Percentiles rank a stretch among this genome's conserved stretches.
phyloP scores from a whole-genome alignment of 2,797 vertebrate genomes.

The Allobates femoralis region DNA sequence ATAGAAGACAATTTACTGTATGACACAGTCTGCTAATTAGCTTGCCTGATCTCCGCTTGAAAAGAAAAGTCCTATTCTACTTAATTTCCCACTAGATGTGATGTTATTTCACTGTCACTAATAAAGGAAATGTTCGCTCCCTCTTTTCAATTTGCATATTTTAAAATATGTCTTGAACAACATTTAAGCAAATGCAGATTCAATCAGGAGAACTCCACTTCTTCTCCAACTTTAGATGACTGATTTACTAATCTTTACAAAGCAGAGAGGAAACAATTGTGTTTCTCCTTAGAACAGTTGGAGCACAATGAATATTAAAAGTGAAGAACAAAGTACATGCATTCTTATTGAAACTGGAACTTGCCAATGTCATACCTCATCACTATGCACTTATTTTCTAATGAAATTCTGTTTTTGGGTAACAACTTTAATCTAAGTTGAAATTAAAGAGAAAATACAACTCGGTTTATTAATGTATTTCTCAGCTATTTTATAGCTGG shows the following conservation, averaged over 20 bases:
- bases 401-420: slow-evolving; percentile 23
- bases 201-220: slow-evolving; percentile 48
- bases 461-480: slow-evolving; percentile 17
- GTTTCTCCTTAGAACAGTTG: slow-evolving; percentile 26
- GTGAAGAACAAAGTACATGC: slow-evolving; percentile 32
- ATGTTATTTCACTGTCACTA: slow-evolving; percentile 60
- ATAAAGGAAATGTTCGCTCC: slow-evolving; percentile 56
- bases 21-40: slow-evolving; percentile 59
- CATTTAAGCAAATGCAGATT: slow-evolving; percentile 55
- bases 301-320: slow-evolving; percentile 50
- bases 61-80: slow-evolving; percentile 59
- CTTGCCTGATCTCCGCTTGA: slow-evolving; percentile 31
- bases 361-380: slow-evolving; percentile 35
- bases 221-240: slow-evolving; percentile 47
- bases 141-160: slow-evolving; percentile 61
- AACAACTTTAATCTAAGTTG: slow-evolving; percentile 33
- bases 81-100: slow-evolving; percentile 62
- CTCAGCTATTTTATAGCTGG: slow-evolving; percentile 6
- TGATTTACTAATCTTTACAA: slow-evolving; percentile 54
- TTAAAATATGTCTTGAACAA: slow-evolving; percentile 52
- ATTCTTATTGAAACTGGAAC: slow-evolving; percentile 33
- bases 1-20: slow-evolving; percentile 53
- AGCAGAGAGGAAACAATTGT: slow-evolving; percentile 38
- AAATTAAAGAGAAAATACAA: slow-evolving; percentile 31
- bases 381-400: slow-evolving; percentile 30